Percentiles rank a stretch among this genome's conserved stretches.
phyloP scores from a whole-genome alignment of 2,888 invertebrate genomes.

The Spatulosminthurus flaviceps region DNA sequence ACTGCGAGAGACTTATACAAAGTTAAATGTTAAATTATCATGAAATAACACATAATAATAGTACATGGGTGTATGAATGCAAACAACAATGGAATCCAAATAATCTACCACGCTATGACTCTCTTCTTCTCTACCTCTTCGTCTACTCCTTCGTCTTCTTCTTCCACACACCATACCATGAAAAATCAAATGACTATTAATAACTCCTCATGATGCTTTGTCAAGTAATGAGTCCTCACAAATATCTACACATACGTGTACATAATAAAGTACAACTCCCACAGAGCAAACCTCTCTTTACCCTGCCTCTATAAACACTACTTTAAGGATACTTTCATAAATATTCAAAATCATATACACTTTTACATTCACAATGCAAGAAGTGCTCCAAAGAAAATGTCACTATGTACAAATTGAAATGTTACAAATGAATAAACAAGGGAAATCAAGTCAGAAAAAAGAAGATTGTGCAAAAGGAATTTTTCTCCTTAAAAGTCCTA shows the following conservation, averaged over 20 bases:
- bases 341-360: no score
- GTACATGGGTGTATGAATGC: slow-evolving; percentile 44
- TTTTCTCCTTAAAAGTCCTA: slow-evolving; percentile 27
- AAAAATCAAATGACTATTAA: slow-evolving; percentile 44
- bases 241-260: not conserved
- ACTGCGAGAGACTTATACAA: not conserved
- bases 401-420: not conserved
- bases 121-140: slow-evolving; percentile 20
- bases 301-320: no score
- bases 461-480: slow-evolving; percentile 22
- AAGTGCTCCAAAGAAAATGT: no score
- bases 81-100: slow-evolving; percentile 44
- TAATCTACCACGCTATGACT: slow-evolving; percentile 16
- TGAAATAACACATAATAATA: slow-evolving; percentile 30
- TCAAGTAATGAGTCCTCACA: slow-evolving; percentile 27
- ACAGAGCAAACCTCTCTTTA: no score
- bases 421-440: not conserved
- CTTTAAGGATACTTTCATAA: no score
- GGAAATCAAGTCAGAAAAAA: not conserved
- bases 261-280: not conserved
- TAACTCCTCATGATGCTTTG: slow-evolving; percentile 39
- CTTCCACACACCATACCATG: no score
- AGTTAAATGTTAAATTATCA: slow-evolving; percentile 9
- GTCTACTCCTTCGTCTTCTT: no score
- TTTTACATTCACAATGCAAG: no score